Conservation (phyloP, 2,113 vertebrate genomes). For the Pluvialis apricaria region DNA sequence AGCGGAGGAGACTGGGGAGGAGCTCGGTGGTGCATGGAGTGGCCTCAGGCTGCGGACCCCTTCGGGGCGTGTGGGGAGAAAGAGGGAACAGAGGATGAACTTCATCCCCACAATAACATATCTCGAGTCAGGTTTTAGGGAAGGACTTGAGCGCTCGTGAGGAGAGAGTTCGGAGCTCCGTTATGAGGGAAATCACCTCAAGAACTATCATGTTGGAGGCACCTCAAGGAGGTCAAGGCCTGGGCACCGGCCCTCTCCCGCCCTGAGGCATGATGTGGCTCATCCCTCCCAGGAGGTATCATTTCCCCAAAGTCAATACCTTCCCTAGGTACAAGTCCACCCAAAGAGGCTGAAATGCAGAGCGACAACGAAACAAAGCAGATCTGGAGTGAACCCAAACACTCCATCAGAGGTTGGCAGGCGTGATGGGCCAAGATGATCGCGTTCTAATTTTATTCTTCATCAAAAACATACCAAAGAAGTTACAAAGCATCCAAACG, state of each 20-base stretch:
- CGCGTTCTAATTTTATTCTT: background rate
- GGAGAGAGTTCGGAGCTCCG: background rate
- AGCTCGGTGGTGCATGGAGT: background rate
- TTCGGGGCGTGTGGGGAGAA: background rate
- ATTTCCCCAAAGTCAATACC: fast-evolving
- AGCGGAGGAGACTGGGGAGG: background rate
- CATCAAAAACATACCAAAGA: background rate
- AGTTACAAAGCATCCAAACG: background rate
- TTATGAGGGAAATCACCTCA: fast-evolving
- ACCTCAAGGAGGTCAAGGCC: background rate
- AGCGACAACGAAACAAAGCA: fast-evolving
- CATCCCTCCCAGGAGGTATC: fast-evolving
- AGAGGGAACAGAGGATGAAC: background rate
- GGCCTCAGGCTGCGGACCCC: background rate
- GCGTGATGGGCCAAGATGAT: background rate
- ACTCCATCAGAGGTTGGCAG: background rate
- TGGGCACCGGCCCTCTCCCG: too few species aligned
- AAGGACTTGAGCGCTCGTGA: background rate
- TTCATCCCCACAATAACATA: fast-evolving
- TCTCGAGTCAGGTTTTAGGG: too few species aligned
- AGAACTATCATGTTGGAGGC: fast-evolving
- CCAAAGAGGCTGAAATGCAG: fast-evolving
- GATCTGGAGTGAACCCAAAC: fast-evolving
- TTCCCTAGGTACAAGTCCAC: too few species aligned
- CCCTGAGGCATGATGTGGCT: fast-evolving